Base-by-base conservation (phyloP, 2,888 invertebrate species). In the Phorcus lineatus region DNA sequence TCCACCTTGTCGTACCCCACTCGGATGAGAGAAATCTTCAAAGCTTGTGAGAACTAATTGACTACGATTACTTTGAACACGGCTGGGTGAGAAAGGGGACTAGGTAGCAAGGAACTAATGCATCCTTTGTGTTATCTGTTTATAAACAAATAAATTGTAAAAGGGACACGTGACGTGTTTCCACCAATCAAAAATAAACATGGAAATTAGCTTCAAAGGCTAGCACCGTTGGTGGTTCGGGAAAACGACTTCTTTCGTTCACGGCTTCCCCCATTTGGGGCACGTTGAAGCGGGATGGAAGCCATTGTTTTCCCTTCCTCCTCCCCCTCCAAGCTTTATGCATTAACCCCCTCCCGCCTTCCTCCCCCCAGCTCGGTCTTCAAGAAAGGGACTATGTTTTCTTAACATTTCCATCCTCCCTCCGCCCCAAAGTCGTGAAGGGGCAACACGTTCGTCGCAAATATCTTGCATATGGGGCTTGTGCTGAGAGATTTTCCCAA, bases 91-190 rank as follows among this genome's bases (percentile, higher is more conserved):
- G 19, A 9, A 9, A 19, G 40, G 36, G 70, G 70, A n/a, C 31
- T 70, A 1, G 7, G n/a, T 36, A 36, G 70, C 57, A 70, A 36
- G 31, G 40, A 16, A n/a, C 70, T 70, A 70, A 70, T 70, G 70
- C 70, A 31, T 70, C 70, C 70, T 70, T 70, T 70, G 70, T 70
- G 70, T 70, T 70, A n/a, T 70, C 70, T 70, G 70, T 70, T 36
- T 70, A 70, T 70, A 70, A 70, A 70, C 70, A 70, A 40, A 9
- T n/a, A 70, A 31, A 36, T 70, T 70, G n/a, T 70, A 36, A 36
- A 70, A 36, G 31, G 11, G 36, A 19, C 70, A 70, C 70, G 70
- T 70, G 70, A 70, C 70, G 11, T 70, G 28, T 31, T 36, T 36
- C 70, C 70, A 70, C 70, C 70, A 70, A 70, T 70, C 28, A 40